A percentile compares a stretch with the other conserved stretches of the same genome.
These are phyloP conservation scores for Naja naja DNA, from an alignment of 2,113 vertebrate genomes.

Conservation along the genomic window DNA sequence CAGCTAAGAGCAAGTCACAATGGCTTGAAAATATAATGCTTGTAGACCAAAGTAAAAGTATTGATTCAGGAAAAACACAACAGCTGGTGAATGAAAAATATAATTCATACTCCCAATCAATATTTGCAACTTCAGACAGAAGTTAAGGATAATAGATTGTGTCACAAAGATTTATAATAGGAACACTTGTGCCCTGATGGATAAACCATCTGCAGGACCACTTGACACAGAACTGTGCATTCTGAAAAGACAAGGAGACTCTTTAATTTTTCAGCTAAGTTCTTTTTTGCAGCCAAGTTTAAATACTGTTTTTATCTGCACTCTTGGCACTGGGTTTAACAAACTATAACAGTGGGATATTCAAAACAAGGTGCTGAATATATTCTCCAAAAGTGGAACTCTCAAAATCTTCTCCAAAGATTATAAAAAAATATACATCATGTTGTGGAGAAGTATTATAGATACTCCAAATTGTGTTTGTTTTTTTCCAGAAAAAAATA, in stretches of 20 bases:
- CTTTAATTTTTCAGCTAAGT: background rate
- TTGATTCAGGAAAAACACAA: constrained; percentile 4
- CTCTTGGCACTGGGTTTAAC: background rate
- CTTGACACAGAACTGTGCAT: background rate
- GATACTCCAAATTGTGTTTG: background rate
- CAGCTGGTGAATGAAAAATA: background rate
- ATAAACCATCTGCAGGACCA: background rate
- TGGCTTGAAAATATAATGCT: background rate
- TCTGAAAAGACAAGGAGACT: background rate
- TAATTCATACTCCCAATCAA: background rate
- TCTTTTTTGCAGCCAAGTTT: background rate
- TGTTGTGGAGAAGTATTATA: background rate
- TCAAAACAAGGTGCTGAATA: background rate
- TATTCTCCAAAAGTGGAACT: background rate
- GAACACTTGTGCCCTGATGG: background rate
- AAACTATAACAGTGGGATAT: background rate
- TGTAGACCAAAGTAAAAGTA: background rate
- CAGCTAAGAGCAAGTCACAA: background rate
- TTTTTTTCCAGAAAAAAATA: background rate
- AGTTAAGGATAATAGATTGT: background rate
- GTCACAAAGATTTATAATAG: background rate
- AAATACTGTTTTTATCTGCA: background rate
- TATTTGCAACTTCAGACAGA: background rate
- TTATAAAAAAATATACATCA: background rate
- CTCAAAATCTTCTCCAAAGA: background rate